Evolutionary conservation across 1,140 invertebrate genomes (phyloP), one percentile per base, ranked within the genome.

Genomic region (Drosophila azteca): DNA sequence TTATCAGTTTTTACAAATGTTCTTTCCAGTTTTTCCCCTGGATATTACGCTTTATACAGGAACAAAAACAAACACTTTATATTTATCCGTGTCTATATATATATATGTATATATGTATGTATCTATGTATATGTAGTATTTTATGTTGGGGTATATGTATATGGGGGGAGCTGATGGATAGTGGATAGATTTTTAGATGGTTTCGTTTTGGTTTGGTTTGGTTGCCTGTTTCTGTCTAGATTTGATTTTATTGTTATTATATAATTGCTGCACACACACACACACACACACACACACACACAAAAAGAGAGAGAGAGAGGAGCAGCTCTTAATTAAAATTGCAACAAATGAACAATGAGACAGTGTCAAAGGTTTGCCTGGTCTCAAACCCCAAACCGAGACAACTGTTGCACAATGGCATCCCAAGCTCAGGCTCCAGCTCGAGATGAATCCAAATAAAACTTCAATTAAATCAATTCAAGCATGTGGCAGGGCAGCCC

Each of bases 301-400:
- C 17, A 31, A 0, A 31, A 9, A 11, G 6, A 39, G 35, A 39
- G 35, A 3, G 11, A 13, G 35, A 39, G 4, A 2, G 35, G 80
- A 72, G 72, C 66, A 61, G 57, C 59, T 75, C 78, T 85, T 85
- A 85, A 85, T 85, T 85, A 74, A 81, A 85, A 78, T 81, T 39
- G 82, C 78, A 78, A 62, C 63, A 67, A 77, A 80, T 61, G 71
- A 79, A 85, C 51, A 60, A 49, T 51, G 22, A 59, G 20, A 61
- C 17, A 46, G 43, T 44, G 13, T 44, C 39, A 29, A 69, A 69
- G 35, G 20, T 8, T 55, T 55, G 9, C 58, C 45, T 31, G 3
- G 8, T 8, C 31, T 8, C 24, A 20, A 8, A 31, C 29, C 7
- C 29, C 29, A 31, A 8, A 4, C 31, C 9, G 31, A 53, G 65